A percentile compares a stretch with the other conserved stretches of the same genome.
phyloP scores from a whole-genome alignment of 2,797 vertebrate species.

The Lagorchestes hirsutus region DNA sequence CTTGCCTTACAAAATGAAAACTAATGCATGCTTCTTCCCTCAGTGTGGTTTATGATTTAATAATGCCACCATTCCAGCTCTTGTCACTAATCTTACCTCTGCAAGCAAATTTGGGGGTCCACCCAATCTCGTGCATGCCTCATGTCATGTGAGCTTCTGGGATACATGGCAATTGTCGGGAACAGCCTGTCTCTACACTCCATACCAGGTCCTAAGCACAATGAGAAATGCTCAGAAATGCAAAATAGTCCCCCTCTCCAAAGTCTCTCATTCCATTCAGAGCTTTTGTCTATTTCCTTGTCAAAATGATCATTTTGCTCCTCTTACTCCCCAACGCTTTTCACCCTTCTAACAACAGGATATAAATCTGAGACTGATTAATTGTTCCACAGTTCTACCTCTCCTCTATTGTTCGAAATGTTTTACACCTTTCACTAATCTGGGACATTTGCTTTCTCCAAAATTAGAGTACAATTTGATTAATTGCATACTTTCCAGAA shows the following conservation, averaged over 20 bases:
- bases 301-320: constrained; percentile 47
- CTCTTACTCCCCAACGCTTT: constrained; percentile 9
- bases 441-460: not conserved
- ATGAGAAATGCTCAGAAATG: constrained; percentile 26
- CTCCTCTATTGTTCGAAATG: constrained; percentile 54
- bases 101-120: constrained; percentile 52
- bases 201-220: not conserved
- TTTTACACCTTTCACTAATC: not conserved
- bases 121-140: not conserved
- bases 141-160: constrained; percentile 4
- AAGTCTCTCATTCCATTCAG: constrained; percentile 32
- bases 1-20: constrained; percentile 55
- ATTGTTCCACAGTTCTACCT: constrained; percentile 25
- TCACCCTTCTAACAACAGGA: constrained; percentile 18
- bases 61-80: constrained; percentile 41
- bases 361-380: constrained; percentile 5
- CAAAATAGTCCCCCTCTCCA: not conserved
- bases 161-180: constrained; percentile 4
- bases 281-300: constrained; percentile 9
- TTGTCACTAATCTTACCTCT: constrained; percentile 19
- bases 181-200: not conserved
- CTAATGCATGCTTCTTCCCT: not conserved
- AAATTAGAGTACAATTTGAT: constrained; percentile 44
- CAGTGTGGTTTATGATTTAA: constrained; percentile 68
- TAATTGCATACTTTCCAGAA: constrained; percentile 9